A percentile compares a stretch with the other conserved stretches of the same genome.
These are phyloP conservation scores for Pristis pectinata DNA, from an alignment of 2,797 vertebrate species.

Conservation along the genomic window DNA sequence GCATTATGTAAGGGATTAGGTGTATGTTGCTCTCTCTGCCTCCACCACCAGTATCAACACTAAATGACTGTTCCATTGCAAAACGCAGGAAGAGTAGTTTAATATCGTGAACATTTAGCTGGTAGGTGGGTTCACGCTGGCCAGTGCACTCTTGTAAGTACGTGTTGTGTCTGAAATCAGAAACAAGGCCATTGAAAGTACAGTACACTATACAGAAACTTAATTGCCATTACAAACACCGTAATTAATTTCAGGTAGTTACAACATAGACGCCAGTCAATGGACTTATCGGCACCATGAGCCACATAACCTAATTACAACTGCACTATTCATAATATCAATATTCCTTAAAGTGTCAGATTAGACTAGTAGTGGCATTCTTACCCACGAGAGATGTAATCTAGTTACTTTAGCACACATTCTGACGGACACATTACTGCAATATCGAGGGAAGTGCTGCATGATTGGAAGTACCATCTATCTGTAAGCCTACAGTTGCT, in stretches of 20 bases:
- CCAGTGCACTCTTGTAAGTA: conserved; percentile 98
- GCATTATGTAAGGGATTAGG: conserved; percentile 97
- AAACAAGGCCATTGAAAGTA: not conserved
- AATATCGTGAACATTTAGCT: conserved; percentile 96
- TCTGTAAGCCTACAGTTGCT: not conserved
- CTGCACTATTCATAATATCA: not conserved
- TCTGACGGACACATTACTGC: not conserved
- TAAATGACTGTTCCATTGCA: conserved; percentile 97
- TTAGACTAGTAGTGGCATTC: not conserved
- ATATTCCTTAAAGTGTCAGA: not conserved
- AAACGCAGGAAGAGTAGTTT: conserved; percentile 94
- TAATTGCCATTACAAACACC: not conserved
- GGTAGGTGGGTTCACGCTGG: conserved; percentile 94
- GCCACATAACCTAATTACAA: not conserved
- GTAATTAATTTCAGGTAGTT: not conserved
- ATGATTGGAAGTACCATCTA: not conserved
- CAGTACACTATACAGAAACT: not conserved
- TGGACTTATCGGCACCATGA: not conserved
- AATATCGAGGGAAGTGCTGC: not conserved
- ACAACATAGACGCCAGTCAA: not conserved
- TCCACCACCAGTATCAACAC: conserved; percentile 87
- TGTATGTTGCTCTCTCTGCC: conserved; percentile 98
- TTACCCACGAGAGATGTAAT: not conserved
- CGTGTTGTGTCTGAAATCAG: conserved; percentile 80
- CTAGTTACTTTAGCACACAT: not conserved